Conservation (phyloP, 2,888 invertebrate genomes). For the Lutraria lutraria region DNA sequence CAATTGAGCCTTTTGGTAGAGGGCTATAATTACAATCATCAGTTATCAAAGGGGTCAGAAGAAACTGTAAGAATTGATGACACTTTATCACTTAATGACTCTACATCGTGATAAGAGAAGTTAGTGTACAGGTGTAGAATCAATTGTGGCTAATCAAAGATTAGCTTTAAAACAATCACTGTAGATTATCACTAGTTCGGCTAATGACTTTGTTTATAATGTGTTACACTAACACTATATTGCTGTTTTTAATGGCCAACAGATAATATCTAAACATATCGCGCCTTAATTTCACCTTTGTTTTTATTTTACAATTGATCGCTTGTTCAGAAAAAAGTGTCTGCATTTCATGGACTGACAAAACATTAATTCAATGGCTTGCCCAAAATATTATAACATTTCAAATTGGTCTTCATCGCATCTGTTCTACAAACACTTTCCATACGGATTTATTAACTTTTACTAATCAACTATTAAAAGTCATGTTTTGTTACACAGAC, state of each 20-base stretch:
- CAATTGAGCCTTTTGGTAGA: neutral
- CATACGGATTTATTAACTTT: too few species aligned
- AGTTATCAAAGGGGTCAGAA: neutral
- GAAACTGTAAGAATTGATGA: neutral
- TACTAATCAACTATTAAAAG: too few species aligned
- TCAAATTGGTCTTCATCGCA: too few species aligned
- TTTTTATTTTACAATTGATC: neutral
- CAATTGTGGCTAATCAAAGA: neutral
- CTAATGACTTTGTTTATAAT: conserved; percentile 14
- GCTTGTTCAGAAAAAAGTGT: neutral
- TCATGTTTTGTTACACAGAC: too few species aligned
- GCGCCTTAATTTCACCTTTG: neutral
- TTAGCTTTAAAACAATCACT: conserved; percentile 1
- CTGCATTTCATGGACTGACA: neutral
- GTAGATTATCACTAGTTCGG: neutral
- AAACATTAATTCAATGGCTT: too few species aligned
- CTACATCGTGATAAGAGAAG: neutral
- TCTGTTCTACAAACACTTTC: too few species aligned
- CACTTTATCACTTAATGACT: conserved; percentile 6
- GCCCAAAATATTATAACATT: too few species aligned
- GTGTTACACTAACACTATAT: neutral
- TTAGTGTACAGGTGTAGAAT: conserved; percentile 2
- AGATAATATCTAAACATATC: neutral
- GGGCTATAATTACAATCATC: conserved; percentile 5
- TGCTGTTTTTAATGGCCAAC: neutral